Evolutionary conservation across 2,888 invertebrate genomes (phyloP).

Genomic region (Protophormia terraenovae): DNA sequence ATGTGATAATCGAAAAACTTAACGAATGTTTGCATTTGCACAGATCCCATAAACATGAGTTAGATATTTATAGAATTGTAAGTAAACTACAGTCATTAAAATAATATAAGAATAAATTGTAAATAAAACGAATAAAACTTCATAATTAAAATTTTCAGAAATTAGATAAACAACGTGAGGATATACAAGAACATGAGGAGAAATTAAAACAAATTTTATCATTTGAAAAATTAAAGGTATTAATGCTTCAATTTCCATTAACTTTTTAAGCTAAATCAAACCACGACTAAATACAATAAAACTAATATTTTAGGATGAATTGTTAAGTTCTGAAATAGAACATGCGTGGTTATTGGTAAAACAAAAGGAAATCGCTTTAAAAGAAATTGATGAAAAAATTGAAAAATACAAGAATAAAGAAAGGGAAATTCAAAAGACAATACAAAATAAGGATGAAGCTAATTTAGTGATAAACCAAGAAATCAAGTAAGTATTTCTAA

Average conservation of each 20-base stretch:
- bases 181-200: conserved; percentile 75
- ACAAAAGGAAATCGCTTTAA: conserved; percentile 80
- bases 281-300: background rate
- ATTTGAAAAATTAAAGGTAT: conserved; percentile 71
- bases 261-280: background rate
- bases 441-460: conserved; percentile 76
- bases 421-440: conserved; percentile 79
- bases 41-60: conserved; percentile 69
- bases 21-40: conserved; percentile 72
- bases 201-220: conserved; percentile 71
- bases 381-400: conserved; percentile 73
- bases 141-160: conserved; percentile 59
- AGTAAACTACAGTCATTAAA: too few species aligned
- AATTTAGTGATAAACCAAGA: conserved; percentile 70
- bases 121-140: too few species aligned
- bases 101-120: too few species aligned
- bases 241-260: background rate
- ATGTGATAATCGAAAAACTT: conserved; percentile 74
- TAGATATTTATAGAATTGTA: conserved; percentile 71
- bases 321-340: conserved; percentile 69
- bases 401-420: conserved; percentile 76
- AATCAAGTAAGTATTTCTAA: conserved; percentile 70
- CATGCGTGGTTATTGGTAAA: conserved; percentile 79
- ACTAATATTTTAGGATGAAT: conserved; percentile 60
- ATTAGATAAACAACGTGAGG: conserved; percentile 75